Base-by-base conservation (phyloP, 2,888 invertebrate genomes). In the Cloeon dipterum region DNA sequence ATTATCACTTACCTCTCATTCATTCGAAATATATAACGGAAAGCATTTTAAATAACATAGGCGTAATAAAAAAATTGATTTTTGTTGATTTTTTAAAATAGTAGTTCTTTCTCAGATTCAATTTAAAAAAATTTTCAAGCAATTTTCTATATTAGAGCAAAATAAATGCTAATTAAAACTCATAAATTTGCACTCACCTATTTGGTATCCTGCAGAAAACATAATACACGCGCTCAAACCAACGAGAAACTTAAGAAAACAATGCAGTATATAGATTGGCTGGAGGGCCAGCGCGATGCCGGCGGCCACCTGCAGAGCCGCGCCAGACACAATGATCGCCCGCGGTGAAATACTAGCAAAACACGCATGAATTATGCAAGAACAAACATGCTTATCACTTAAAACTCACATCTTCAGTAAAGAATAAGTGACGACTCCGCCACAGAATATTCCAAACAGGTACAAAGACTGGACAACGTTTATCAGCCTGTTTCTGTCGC, bases 391-490 rank as follows among this genome's bases (percentile, higher is more conserved):
- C n/a, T n/a, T n/a, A n/a, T n/a, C n/a, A n/a, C n/a, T n/a, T n/a
- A n/a, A n/a, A n/a, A n/a, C n/a, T 41, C 39, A 46, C 46, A 40
- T 41, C 19, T 51, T 42, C 52, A 61, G 54, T 46, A 59, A 49
- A 39, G 54, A 53, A 4, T 56, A 57, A 37, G 52, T 57, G 14
- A 52, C 20, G 3, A 60, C 48, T 11, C 61, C 60, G 3, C 61
- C 61, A 5, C 53, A 47, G 10, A 61, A 49, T 8, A 61, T 55
- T 1, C 61, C 61, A 26, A 59, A 55, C 39, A 61, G 48, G 53
- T 61, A 61, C 52, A 57, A 59, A 39, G 55, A 57, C 45, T 61
- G 61, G 1, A 59, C 57, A 49, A 59, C 56, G 4, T 58, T 57
- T 17, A 59, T 50, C 25, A 59, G 51, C 33, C 60, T 57, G 36